Evolutionary conservation across 2,797 vertebrate species (phyloP).

Genomic region (Peromyscus aztecus): DNA sequence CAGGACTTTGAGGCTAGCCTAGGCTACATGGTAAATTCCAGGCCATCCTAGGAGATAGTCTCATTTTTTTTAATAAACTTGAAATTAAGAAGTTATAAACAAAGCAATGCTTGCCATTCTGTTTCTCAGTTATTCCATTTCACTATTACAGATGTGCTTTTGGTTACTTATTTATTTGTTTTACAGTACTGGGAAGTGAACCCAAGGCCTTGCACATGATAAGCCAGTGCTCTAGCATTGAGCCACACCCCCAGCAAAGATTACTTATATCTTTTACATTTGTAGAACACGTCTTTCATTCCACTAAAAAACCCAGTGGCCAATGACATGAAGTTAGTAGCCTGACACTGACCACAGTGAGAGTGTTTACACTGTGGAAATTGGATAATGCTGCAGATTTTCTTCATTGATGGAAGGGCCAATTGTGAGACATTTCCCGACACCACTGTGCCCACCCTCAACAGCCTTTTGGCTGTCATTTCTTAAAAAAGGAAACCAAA

Average conservation of each 20-base stretch:
- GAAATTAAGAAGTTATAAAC: constrained; percentile 41
- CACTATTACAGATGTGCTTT: background rate
- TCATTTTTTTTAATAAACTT: background rate
- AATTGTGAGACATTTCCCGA: background rate
- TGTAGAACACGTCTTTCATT: background rate
- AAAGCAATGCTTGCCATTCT: background rate
- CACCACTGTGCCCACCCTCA: background rate
- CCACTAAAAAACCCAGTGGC: background rate
- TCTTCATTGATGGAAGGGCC: background rate
- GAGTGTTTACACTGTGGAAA: background rate
- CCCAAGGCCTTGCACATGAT: background rate
- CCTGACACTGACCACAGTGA: background rate
- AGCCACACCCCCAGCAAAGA: background rate
- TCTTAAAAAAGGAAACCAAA: background rate
- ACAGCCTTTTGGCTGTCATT: background rate
- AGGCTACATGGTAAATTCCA: background rate
- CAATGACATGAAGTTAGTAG: background rate
- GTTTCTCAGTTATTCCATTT: background rate
- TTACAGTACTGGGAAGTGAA: background rate
- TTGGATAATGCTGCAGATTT: background rate
- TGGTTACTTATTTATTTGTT: background rate
- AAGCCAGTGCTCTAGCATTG: background rate
- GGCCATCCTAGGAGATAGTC: background rate
- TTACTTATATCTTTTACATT: background rate
- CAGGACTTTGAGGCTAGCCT: background rate